Base-by-base conservation (phyloP, 1,140 invertebrate genomes). In the Oreohelix idahoensis region DNA sequence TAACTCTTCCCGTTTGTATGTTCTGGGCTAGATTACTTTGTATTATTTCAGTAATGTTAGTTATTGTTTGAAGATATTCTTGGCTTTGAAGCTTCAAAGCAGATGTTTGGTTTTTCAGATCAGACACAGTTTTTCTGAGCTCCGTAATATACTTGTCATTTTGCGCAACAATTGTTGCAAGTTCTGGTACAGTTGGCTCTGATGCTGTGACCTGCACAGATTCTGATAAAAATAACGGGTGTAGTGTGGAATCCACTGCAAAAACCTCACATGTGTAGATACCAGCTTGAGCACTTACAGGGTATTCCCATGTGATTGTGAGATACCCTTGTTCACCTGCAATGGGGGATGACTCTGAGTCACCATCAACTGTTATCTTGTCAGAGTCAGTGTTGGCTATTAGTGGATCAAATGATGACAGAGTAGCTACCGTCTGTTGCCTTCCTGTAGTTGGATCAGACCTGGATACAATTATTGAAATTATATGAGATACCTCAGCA, bases 291-390 rank as follows among this genome's bases (percentile, higher is more conserved):
- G 8, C 23, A 42, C 2, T 13, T 10, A 75, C 35, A 23, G 73
- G 73, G 26, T 45, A 29, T n/a, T 2, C 5, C 73, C 73, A 75
- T 2, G 36, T 75, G 1, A 75, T n/a, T 29, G 4, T 11, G 1
- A 75, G 73, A 29, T 75, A 75, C 26, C 73, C 73, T 42, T 45
- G 36, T 75, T 75, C 73, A 42, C 73, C 73, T 11, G 36, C 23
- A 15, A 75, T 29, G 35, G 73, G 73, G 32, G 73, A 75, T 45
- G 36, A 29, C 0, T 75, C 26, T 39, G 35, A 42, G 13, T 45
- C 23, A 10, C 73, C 73, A 29, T 75, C 39, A 23, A 75, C 73
- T 39, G 36, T 29, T 8, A 45, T 42, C 15, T 42, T 5, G 36
- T 42, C 39, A n/a, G 17, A 75, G 36, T 39, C 26, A 29, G 13